phyloP scores from a whole-genome alignment of 1,140 invertebrate genomes.

The Eriocheir sinensis region DNA sequence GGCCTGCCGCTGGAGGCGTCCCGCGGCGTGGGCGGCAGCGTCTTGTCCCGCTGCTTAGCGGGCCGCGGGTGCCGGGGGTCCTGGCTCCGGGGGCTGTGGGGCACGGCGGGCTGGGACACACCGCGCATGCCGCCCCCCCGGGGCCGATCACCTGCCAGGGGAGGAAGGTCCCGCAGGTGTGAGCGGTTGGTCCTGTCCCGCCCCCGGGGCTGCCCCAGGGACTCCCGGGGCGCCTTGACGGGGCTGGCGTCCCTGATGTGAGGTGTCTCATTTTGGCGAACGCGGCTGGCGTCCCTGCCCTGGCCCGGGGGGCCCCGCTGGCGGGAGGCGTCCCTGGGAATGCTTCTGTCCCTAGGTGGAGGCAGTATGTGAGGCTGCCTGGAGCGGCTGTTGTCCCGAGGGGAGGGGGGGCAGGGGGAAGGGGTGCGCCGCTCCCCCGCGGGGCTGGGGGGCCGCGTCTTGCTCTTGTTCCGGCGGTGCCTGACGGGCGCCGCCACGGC shows the following conservation, averaged over 20 bases:
- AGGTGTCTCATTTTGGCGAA: neutral
- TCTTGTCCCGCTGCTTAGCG: slow-evolving; percentile 40
- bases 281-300: neutral
- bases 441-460: slow-evolving; percentile 51
- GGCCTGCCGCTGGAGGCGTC: neutral
- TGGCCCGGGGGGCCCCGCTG: neutral
- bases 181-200: slow-evolving; percentile 70
- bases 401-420: neutral
- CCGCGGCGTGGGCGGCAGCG: neutral
- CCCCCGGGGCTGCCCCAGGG: slow-evolving; percentile 63
- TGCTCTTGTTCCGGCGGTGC: slow-evolving; percentile 74
- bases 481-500: slow-evolving; percentile 70
- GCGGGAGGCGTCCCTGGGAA: neutral
- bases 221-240: slow-evolving; percentile 58
- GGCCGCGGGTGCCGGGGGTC: neutral
- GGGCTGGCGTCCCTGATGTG: slow-evolving; percentile 61
- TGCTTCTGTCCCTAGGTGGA: neutral
- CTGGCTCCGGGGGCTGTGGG: slow-evolving; percentile 39
- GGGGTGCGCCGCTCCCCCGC: slow-evolving; percentile 42
- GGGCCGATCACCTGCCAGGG: slow-evolving; percentile 28
- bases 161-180: slow-evolving; percentile 64
- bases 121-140: neutral
- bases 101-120: slow-evolving; percentile 51
- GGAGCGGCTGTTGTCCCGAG: slow-evolving; percentile 42
- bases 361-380: neutral